Conservation (phyloP, 2,797 vertebrate genomes). For the Amblyopsis hoosieri region DNA sequence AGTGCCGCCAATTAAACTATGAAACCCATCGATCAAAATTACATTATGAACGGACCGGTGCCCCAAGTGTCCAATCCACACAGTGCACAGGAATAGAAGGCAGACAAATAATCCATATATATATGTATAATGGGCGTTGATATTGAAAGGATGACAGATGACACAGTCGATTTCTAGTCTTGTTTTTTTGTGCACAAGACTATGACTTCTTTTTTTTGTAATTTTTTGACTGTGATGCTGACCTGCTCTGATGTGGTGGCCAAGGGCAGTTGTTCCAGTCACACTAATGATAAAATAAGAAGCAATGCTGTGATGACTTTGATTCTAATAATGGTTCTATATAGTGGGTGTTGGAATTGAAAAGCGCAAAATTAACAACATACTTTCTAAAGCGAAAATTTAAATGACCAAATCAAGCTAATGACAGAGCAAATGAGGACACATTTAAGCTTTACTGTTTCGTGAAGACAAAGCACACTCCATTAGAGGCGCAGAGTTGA, state of each 20-base stretch:
- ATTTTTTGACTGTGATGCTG: slow-evolving; percentile 60
- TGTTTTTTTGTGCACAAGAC: slow-evolving; percentile 49
- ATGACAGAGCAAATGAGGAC: neutral
- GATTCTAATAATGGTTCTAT: slow-evolving; percentile 60
- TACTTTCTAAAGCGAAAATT: neutral
- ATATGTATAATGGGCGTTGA: slow-evolving; percentile 67
- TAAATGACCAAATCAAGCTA: slow-evolving; percentile 3
- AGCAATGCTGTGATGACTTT: slow-evolving; percentile 44
- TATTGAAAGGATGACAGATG: slow-evolving; percentile 77
- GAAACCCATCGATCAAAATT: slow-evolving; percentile 67
- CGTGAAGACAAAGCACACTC: neutral
- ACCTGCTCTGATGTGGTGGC: slow-evolving; percentile 58
- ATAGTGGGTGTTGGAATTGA: slow-evolving; percentile 41
- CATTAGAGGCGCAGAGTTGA: neutral
- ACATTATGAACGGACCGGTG: slow-evolving; percentile 60
- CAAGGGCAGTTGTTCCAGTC: slow-evolving; percentile 61
- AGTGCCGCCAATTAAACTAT: slow-evolving; percentile 67
- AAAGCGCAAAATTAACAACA: slow-evolving; percentile 10
- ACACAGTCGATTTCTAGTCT: slow-evolving; percentile 67
- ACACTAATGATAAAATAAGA: slow-evolving; percentile 63
- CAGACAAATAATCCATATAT: slow-evolving; percentile 68
- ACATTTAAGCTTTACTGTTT: slow-evolving; percentile 1
- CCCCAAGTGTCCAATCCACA: slow-evolving; percentile 59
- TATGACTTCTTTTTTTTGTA: slow-evolving; percentile 60
- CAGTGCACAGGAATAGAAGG: slow-evolving; percentile 57